Evolutionary conservation across 2,797 vertebrate species (phyloP), one percentile per base, ranked within the genome.

Genomic region (Eleutherodactylus coqui): DNA sequence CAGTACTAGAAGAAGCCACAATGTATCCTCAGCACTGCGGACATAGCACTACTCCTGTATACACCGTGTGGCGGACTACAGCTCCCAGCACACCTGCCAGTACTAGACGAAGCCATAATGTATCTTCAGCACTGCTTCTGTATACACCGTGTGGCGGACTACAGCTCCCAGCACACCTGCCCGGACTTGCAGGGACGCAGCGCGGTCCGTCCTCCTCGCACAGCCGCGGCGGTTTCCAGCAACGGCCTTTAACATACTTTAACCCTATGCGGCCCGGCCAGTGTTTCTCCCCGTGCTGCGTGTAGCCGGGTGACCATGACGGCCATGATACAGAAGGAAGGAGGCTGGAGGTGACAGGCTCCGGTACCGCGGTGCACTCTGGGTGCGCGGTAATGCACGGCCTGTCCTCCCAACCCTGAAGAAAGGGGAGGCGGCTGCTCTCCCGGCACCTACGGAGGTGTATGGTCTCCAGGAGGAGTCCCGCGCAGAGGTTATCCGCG

Each of bases 321-420:
- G 14, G 38, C 53, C 38, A 41, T 27, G 16, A 14, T 21, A 36
- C 34, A 11, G 80, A 3, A 34, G 64, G 17, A 14, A 38, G 75
- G 34, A 11, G 17, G 7, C 47, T 72, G 45, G n/a, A 73, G 80
- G 80, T 82, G 64, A 38, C 51, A 41, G 69, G 64, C 62, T 49
- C 64, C 67, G 80, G 80, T 45, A 41, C 69, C 81, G 69, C 81
- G 69, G 81, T 70, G 69, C 49, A 73, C 49, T 41, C 49, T 73
- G 80, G 67, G 80, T 72, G 80, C 29, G 80, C 80, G 76, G 51
- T 72, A 58, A 47, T n/a, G 5, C 38, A 83, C 34, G 85, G 85
- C 85, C 85, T 83, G 38, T 32, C 60, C 81, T 29, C 75, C 64
- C 45, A 62, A 38, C 73, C 21, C 49, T 45, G 27, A 4, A 60